Conservation (phyloP, 2,113 vertebrate species). For the Plecturocebus donacophilus region DNA sequence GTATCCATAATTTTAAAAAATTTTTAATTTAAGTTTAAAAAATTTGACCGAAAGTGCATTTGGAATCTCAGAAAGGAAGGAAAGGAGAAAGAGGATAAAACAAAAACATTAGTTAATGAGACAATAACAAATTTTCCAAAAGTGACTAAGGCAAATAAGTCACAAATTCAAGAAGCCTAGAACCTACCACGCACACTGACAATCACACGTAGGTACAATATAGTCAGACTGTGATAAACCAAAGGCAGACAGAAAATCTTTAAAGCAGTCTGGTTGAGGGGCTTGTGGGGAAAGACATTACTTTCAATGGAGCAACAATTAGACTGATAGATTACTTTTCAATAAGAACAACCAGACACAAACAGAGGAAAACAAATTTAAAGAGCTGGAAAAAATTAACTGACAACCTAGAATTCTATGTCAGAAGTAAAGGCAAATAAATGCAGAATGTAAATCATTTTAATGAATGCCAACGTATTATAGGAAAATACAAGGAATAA, state of each 20-base stretch:
- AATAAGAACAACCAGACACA: not conserved
- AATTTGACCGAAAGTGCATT: not conserved
- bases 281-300: not conserved
- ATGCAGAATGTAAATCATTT: not conserved
- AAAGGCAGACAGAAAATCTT: conserved; percentile 23
- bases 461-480: not conserved
- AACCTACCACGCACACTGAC: not conserved
- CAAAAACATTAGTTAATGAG: not conserved
- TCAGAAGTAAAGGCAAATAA: conserved; percentile 20
- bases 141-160: not conserved
- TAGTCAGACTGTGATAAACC: not conserved
- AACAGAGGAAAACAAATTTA: not conserved
- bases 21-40: not conserved
- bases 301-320: not conserved
- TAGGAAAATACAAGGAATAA: not conserved
- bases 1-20: not conserved
- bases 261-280: not conserved
- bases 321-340: not conserved
- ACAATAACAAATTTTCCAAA: not conserved
- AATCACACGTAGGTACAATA: not conserved
- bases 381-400: not conserved
- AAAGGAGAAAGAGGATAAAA: not conserved
- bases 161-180: not conserved
- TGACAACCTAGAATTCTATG: not conserved
- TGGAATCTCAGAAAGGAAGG: not conserved